phyloP scores from a whole-genome alignment of 1,140 invertebrate genomes.

The Eurosta solidaginis region DNA sequence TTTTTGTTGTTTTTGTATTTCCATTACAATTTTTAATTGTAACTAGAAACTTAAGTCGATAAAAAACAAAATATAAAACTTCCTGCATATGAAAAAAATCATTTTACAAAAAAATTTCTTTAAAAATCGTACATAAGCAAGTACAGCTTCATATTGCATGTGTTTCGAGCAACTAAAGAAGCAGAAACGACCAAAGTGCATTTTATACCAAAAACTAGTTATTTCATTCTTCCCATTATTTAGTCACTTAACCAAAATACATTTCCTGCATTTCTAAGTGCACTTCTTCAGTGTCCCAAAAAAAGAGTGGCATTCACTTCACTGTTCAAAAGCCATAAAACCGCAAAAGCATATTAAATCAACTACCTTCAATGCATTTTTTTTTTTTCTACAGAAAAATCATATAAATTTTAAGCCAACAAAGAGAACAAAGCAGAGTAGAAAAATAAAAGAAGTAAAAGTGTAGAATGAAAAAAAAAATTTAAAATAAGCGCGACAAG shows the following conservation, averaged over 20 bases:
- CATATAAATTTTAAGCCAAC: no score
- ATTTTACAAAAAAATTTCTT: no score
- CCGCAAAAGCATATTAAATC: neutral
- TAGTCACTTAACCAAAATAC: neutral
- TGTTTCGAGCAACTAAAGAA: neutral
- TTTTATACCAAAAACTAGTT: neutral
- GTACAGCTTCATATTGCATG: no score
- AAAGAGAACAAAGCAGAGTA: no score
- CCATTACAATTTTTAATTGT: no score
- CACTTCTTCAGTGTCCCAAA: neutral
- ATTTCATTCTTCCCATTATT: slow-evolving; percentile 1
- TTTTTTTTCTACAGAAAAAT: neutral
- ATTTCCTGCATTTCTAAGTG: neutral
- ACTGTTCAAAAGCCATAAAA: slow-evolving; percentile 4
- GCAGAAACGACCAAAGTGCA: neutral
- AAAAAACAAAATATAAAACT: neutral
- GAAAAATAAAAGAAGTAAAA: neutral
- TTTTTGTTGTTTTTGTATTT: no score
- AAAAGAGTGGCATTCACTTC: slow-evolving; percentile 10
- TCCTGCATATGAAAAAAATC: neutral
- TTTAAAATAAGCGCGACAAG: neutral
- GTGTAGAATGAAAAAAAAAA: neutral
- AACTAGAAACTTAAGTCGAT: neutral
- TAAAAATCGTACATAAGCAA: neutral
- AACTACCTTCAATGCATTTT: neutral